These are phyloP conservation scores for Chroicocephalus ridibundus DNA, from an alignment of 2,113 vertebrate species.

Conservation along the genomic window DNA sequence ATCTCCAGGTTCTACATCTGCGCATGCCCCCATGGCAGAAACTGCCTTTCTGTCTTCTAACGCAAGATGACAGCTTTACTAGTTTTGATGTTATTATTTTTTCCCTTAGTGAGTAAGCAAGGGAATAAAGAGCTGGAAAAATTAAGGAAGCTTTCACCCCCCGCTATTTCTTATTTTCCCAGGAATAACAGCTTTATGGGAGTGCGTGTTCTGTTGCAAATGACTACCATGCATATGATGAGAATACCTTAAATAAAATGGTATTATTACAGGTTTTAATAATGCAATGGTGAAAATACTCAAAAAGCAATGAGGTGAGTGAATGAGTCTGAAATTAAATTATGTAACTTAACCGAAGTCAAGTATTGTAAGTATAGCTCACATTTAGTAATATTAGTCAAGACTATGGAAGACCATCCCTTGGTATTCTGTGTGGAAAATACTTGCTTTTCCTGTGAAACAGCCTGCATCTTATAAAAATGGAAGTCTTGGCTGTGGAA, in stretches of 20 bases:
- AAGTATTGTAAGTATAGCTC: neutral
- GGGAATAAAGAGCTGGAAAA: neutral
- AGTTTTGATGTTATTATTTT: neutral
- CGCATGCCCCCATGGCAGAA: neutral
- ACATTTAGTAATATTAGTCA: neutral
- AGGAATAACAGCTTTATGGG: neutral
- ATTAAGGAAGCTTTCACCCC: neutral
- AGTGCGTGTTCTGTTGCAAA: neutral
- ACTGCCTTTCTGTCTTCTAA: neutral
- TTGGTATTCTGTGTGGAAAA: neutral
- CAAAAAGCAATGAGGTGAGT: neutral
- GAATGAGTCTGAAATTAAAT: neutral
- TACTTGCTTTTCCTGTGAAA: neutral
- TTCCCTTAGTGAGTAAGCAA: neutral
- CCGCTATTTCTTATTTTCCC: neutral
- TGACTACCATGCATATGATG: neutral
- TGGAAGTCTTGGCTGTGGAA: neutral
- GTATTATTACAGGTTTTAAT: neutral
- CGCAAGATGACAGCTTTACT: neutral
- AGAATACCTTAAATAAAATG: slow-evolving; percentile 27
- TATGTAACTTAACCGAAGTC: neutral
- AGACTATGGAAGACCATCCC: neutral
- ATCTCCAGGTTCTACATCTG: neutral
- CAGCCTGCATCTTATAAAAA: neutral
- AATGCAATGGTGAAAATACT: neutral